phyloP scores from a whole-genome alignment of 2,797 vertebrate genomes.

The Salarias fasciatus region DNA sequence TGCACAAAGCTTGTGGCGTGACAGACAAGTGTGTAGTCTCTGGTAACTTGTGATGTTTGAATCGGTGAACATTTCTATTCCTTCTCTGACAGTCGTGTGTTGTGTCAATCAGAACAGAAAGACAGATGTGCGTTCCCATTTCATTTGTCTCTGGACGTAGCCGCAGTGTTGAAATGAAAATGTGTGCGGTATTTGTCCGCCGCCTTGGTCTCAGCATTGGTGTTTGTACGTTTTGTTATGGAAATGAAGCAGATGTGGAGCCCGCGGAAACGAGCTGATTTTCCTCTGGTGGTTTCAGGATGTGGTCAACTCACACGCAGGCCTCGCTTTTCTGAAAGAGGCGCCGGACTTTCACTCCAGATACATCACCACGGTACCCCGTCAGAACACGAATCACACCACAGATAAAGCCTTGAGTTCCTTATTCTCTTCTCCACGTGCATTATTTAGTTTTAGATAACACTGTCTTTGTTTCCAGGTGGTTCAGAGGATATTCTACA shows the following conservation, averaged over 20 bases:
- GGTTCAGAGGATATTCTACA: slow-evolving; percentile 96
- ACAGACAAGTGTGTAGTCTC: slow-evolving; percentile 37
- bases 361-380: slow-evolving; percentile 94
- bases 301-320: slow-evolving; percentile 93
- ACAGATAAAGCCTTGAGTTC: neutral
- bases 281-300: slow-evolving; percentile 82
- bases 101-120: slow-evolving; percentile 30
- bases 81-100: slow-evolving; percentile 26
- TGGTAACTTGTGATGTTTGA: slow-evolving; percentile 52
- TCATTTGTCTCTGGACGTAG: slow-evolving; percentile 43
- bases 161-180: slow-evolving; percentile 30
- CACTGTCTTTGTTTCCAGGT: slow-evolving; percentile 81
- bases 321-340: slow-evolving; percentile 93
- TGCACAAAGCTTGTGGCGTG: slow-evolving; percentile 41
- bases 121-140: slow-evolving; percentile 44
- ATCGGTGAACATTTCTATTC: slow-evolving; percentile 43
- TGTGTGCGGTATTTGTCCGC: slow-evolving; percentile 25
- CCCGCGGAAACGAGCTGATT: slow-evolving; percentile 18
- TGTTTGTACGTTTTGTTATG: slow-evolving; percentile 37
- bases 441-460: neutral
- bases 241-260: slow-evolving; percentile 21
- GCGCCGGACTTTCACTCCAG: slow-evolving; percentile 96
- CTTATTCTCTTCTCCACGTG: neutral
- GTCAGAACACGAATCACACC: too few relatives aligned
- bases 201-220: slow-evolving; percentile 19